Evolutionary conservation across 2,797 vertebrate species (phyloP), one percentile per base, ranked within the genome.

Genomic region (Channa striata): DNA sequence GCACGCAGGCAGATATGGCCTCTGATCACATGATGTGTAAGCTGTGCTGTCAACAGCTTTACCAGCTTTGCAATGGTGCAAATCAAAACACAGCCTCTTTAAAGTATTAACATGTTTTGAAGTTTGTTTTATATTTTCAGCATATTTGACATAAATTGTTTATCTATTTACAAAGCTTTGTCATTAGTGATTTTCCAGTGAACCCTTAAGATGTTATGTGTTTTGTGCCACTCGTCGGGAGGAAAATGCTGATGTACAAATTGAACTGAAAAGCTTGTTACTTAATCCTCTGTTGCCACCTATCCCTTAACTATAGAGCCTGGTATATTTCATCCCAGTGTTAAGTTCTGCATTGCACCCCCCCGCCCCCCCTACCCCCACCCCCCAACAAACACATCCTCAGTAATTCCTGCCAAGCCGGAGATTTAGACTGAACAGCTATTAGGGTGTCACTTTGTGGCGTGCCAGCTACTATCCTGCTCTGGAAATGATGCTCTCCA

Each of bases 241-340:
- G 48, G 76, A 59, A 93, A 93, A 95, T 93, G 90, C 93, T 94
- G 93, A 94, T 92, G 93, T 93, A 93, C 91, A 94, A 95, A 95
- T 94, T 91, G 91, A 92, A 94, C 56, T 93, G 94, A 95, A 94
- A 93, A 79, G 92, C 94, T 93, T 94, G 91, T 89, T 88, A 83
- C 77, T 91, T 95, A 94, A 95, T 94, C 94, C 90, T 85, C 87
- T 84, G 86, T 88, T 80, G 90, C 90, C 89, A 93, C 90, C 93
- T 91, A 89, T 93, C 85, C 90, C 87, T 84, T 84, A 89, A 92
- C 91, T 88, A 89, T 76, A 54, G 67, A 72, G 84, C 64, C 80
- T 65, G 83, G 74, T 85, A 68, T 67, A 72, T 84, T 87, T 91
- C 79, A 89, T 87, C 88, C 83, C 70, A 69, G 82, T 82, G 85